Conservation (phyloP, 1,140 invertebrate genomes). For the Zaprionus ornatus region DNA sequence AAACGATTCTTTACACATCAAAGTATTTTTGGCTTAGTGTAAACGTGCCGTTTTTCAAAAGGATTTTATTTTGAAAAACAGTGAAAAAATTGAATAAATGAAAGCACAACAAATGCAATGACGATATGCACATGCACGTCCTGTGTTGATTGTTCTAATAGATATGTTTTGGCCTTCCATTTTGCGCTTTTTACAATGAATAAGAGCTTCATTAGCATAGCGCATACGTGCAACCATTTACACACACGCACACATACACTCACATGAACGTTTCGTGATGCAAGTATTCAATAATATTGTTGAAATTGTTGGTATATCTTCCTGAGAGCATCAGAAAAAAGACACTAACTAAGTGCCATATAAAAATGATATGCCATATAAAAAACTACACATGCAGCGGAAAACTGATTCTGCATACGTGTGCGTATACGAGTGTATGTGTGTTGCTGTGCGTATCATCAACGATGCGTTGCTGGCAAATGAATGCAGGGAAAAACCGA, state of each 20-base stretch:
- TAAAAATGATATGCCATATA: slow-evolving; percentile 6
- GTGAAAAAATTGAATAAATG: background rate
- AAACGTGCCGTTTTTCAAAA: background rate
- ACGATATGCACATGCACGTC: background rate
- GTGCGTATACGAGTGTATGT: slow-evolving; percentile 2
- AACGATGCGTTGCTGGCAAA: background rate
- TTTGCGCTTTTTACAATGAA: slow-evolving; percentile 1
- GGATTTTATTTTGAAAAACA: background rate
- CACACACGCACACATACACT: background rate
- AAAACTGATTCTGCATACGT: slow-evolving; percentile 14
- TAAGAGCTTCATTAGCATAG: slow-evolving; percentile 22
- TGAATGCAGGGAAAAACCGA: slow-evolving; percentile 22
- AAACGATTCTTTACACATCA: background rate
- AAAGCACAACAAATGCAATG: background rate
- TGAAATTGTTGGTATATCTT: slow-evolving; percentile 7
- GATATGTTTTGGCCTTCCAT: slow-evolving; percentile 1
- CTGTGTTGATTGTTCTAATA: slow-evolving; percentile 1
- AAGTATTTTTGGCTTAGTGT: background rate
- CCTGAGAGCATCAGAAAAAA: background rate
- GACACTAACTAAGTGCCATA: slow-evolving; percentile 4
- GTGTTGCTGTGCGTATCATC: background rate
- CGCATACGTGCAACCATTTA: background rate
- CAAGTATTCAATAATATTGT: slow-evolving; percentile 20
- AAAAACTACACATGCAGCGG: slow-evolving; percentile 18
- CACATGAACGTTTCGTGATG: background rate